Evolutionary conservation across 2,888 invertebrate species (phyloP), one percentile per base, ranked within the genome.

Genomic region (Phortica okadai): DNA sequence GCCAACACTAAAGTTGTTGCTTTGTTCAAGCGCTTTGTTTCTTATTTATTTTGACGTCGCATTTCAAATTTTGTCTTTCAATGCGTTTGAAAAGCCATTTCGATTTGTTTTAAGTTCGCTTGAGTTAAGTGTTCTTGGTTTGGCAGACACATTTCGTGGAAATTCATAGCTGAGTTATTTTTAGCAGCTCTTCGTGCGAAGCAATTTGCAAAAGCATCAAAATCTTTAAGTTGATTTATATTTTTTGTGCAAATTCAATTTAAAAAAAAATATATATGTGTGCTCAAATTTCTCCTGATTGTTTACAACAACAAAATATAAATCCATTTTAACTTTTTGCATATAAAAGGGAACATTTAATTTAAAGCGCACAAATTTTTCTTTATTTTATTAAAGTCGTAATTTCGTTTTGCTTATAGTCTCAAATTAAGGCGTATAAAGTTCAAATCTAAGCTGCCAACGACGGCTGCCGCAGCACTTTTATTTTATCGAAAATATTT

Each of bases 21-120:
- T 16, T 21, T 21, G 45, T 16, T 69, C 16, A 69, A 70, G 50
- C 54, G 54, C 56, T 72, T 72, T 54, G 54, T 16, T 54, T 72
- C 14, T 56, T 54, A 54, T 14, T 72, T 72, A 6, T 54, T 67
- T 45, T 44, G 45, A 16, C 50, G 50, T 50, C 50, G 50, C 50
- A 50, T 50, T 50, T 50, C 50, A 14, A 50, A 14, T 50, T 50
- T 8, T 0, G 8, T 3, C 10, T 50, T 50, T 50, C 50, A 50
- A 5, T 50, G 10, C 8, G 14, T 6, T 50, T 50, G 50, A 50
- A 50, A 6, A 50, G 50, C 8, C 8, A 11, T 50, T 50, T 50
- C 50, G 50, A 8, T 5, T 50, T 50, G 50, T 50, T 50, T 14
- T 50, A 50, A 50, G 14, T 50, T 50, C 14, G 50, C 4, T 14